A percentile compares a stretch with the other conserved stretches of the same genome.
These are phyloP conservation scores for Wiebesia pumilae DNA, from an alignment of 1,140 invertebrate genomes.

Conservation along the genomic window DNA sequence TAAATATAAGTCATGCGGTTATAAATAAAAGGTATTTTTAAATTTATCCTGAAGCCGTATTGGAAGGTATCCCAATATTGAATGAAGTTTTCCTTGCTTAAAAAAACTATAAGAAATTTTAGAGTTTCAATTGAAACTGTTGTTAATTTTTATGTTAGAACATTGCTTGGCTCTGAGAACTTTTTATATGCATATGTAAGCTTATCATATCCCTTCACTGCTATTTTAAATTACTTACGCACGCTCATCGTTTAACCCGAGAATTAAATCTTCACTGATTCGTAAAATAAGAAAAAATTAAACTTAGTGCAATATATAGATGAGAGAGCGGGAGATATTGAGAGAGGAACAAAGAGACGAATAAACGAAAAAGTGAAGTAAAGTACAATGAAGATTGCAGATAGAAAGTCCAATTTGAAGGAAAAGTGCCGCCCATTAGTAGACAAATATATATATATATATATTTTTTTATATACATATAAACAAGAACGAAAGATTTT, in stretches of 20 bases:
- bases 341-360: background rate
- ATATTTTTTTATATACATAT: background rate
- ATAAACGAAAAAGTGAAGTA: background rate
- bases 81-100: background rate
- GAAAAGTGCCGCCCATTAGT: constrained; percentile 11
- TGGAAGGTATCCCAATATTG: background rate
- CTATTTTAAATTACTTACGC: too few species aligned
- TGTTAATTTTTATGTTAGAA: background rate
- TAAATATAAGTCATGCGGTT: background rate
- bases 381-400: background rate
- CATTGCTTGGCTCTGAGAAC: background rate
- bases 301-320: too few species aligned
- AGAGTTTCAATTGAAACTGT: background rate
- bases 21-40: background rate
- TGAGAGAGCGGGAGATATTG: too few species aligned
- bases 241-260: too few species aligned
- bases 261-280: too few species aligned
- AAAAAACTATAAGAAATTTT: background rate
- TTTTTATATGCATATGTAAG: background rate
- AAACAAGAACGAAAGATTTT: background rate
- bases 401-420: background rate
- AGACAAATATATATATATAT: background rate
- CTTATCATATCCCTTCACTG: background rate
- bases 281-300: too few species aligned
- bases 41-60: background rate